phyloP scores from a whole-genome alignment of 2,113 vertebrate genomes.

The Caloenas nicobarica region DNA sequence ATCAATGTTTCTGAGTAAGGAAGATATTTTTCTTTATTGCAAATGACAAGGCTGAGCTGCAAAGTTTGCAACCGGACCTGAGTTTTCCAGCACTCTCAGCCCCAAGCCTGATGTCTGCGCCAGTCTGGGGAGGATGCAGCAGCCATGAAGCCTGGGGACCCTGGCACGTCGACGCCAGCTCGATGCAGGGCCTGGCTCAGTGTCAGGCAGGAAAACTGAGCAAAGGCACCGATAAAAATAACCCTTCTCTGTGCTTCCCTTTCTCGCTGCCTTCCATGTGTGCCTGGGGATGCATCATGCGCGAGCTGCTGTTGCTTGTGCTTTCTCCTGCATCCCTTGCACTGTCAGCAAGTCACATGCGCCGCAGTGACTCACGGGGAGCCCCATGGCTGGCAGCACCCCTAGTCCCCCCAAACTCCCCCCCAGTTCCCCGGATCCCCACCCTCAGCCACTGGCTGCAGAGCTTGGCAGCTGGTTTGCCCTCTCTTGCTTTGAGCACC shows the following conservation, averaged over 20 bases:
- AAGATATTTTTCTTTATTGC: neutral
- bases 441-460: neutral
- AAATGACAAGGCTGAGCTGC: neutral
- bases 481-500: rapidly evolving
- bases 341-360: rapidly evolving
- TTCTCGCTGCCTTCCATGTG: neutral
- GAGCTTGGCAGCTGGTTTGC: neutral
- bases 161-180: rapidly evolving
- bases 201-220: rapidly evolving
- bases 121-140: neutral
- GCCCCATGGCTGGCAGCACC: neutral
- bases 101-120: neutral
- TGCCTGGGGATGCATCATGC: neutral
- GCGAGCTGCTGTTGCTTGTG: neutral
- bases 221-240: slow-evolving; percentile 12
- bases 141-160: neutral
- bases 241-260: neutral
- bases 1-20: neutral
- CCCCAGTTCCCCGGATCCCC: rapidly evolving
- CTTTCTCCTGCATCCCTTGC: neutral
- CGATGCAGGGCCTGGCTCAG: neutral
- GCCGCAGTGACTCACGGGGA: rapidly evolving
- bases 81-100: rapidly evolving
- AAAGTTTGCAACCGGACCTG: neutral
- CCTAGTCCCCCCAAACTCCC: no score